Evolutionary conservation across 2,113 vertebrate species (phyloP).

Genomic region (Phycodurus eques): DNA sequence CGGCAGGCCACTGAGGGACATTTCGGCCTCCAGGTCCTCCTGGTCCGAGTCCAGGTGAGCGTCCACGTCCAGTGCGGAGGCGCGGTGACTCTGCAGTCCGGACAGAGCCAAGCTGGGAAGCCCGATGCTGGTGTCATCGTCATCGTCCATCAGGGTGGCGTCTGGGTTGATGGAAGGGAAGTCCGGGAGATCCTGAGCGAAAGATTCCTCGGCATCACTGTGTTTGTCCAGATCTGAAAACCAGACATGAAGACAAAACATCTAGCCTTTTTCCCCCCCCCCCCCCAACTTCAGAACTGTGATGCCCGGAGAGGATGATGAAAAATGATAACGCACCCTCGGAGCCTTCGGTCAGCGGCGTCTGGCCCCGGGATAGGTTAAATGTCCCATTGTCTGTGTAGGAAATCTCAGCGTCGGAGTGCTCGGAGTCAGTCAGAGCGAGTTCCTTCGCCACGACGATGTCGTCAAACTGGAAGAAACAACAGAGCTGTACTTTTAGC

Average conservation of each 20-base stretch:
- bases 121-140: slow-evolving; percentile 93
- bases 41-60: slow-evolving; percentile 74
- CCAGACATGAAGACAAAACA: slow-evolving; percentile 1
- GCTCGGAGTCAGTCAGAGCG: slow-evolving; percentile 89
- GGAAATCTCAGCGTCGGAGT: slow-evolving; percentile 91
- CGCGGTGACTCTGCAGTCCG: slow-evolving; percentile 53
- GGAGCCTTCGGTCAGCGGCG: slow-evolving; percentile 91
- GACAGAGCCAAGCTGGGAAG: slow-evolving; percentile 78
- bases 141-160: slow-evolving; percentile 84
- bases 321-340: slow-evolving; percentile 76
- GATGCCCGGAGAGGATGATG: neutral
- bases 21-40: slow-evolving; percentile 74
- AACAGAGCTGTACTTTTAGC: neutral
- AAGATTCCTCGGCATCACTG: slow-evolving; percentile 94
- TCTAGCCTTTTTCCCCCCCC: too few relatives aligned
- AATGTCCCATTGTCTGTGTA: slow-evolving; percentile 93
- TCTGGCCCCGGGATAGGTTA: slow-evolving; percentile 91
- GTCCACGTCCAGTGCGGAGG: slow-evolving; percentile 63
- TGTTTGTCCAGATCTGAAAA: slow-evolving; percentile 88
- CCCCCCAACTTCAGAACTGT: neutral
- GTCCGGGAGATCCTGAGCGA: slow-evolving; percentile 89
- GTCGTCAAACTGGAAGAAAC: slow-evolving; percentile 82
- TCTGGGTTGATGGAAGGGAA: slow-evolving; percentile 96
- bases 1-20: slow-evolving; percentile 72
- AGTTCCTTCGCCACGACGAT: slow-evolving; percentile 83